A percentile compares a stretch with the other conserved stretches of the same genome.
phyloP scores from a whole-genome alignment of 2,888 invertebrate genomes.

The Philaethria dido region DNA sequence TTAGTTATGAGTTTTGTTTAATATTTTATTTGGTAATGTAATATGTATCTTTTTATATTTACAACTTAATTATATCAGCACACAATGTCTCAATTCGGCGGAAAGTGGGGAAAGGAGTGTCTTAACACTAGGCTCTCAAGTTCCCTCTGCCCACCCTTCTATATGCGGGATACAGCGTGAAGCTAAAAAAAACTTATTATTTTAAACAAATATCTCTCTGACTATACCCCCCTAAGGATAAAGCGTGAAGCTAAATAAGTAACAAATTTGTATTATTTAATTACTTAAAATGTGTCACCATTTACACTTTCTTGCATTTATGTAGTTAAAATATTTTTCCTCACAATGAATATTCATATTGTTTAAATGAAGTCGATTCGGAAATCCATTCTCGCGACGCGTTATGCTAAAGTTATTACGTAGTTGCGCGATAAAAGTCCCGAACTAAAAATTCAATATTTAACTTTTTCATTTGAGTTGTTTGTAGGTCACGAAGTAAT shows the following conservation, averaged over 20 bases:
- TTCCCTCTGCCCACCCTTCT: no score
- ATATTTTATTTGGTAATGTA: not conserved
- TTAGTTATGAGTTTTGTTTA: not conserved
- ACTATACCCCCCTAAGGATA: no score
- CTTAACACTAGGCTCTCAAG: no score
- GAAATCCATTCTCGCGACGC: constrained; percentile 12
- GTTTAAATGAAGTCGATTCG: constrained; percentile 12
- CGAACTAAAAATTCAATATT: constrained; percentile 15
- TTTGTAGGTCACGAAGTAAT: constrained; percentile 18
- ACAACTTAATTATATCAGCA: no score
- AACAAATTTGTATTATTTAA: not conserved
- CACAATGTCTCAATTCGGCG: no score
- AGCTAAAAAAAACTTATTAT: no score
- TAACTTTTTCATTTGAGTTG: constrained; percentile 15
- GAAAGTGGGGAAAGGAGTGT: no score
- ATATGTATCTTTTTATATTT: not conserved
- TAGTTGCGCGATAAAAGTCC: constrained; percentile 8
- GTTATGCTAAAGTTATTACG: constrained; percentile 10
- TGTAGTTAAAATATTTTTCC: constrained; percentile 6
- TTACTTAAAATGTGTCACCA: not conserved
- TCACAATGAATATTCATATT: constrained; percentile 14
- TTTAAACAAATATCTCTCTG: no score
- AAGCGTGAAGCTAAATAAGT: no score
- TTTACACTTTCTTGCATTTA: not conserved
- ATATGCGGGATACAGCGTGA: no score